Conservation (phyloP, 2,113 vertebrate genomes). For the Oreotrochilus melanogaster region DNA sequence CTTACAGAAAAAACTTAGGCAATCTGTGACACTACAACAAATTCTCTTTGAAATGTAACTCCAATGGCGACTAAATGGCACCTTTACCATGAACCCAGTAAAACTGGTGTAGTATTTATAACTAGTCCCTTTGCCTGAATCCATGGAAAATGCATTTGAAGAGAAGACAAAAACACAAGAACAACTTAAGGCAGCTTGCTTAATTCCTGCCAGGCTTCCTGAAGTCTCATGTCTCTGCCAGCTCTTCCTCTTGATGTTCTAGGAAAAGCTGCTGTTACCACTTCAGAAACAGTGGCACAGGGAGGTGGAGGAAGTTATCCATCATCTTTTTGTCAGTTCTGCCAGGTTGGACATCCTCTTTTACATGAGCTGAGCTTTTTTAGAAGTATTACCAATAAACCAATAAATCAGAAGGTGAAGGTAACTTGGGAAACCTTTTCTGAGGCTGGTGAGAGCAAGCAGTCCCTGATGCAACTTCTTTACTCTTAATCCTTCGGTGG, state of each 20-base stretch:
- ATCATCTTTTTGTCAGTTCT: background rate
- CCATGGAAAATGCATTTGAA: background rate
- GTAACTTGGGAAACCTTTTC: background rate
- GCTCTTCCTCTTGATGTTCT: conserved; percentile 29
- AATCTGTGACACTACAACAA: background rate
- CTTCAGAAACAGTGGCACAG: conserved; percentile 50
- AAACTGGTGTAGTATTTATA: background rate
- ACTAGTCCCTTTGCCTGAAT: background rate
- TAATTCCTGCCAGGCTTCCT: conserved; percentile 34
- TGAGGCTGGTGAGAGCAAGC: background rate
- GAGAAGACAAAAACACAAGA: background rate
- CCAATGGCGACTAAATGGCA: background rate
- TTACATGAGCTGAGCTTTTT: background rate
- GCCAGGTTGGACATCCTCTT: background rate
- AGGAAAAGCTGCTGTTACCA: conserved; percentile 31
- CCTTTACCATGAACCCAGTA: background rate
- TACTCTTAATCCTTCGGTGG: background rate
- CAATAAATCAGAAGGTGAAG: background rate
- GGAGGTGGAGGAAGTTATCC: conserved; percentile 24
- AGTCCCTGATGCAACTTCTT: background rate
- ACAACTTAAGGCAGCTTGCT: conserved; percentile 11
- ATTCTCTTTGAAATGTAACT: background rate
- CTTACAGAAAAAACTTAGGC: background rate
- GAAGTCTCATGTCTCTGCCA: conserved; percentile 10
- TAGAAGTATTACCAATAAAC: background rate